Evolutionary conservation across 64 coral and sea anemone species (phyloP).

Genomic region (Cladopsammia gracilis): DNA sequence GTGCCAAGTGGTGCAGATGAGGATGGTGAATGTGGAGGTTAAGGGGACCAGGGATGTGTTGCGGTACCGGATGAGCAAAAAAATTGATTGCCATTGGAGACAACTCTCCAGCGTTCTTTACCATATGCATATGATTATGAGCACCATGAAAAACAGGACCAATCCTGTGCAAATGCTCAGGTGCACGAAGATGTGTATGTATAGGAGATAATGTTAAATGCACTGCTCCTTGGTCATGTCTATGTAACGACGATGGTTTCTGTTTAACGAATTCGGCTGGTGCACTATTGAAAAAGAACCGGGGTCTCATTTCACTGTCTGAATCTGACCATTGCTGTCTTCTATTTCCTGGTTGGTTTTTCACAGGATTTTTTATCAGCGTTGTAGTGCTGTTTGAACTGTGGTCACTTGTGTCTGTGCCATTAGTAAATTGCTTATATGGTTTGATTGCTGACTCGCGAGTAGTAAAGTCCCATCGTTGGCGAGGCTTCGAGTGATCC

Average conservation of each 20-base stretch:
- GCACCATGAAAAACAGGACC: neutral
- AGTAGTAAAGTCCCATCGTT: neutral
- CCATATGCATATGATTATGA: neutral
- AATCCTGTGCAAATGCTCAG: neutral
- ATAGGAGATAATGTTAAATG: neutral
- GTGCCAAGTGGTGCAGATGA: conserved; percentile 24
- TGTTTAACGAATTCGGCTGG: conserved; percentile 43
- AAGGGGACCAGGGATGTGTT: neutral
- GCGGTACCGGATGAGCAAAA: neutral
- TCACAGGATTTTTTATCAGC: neutral
- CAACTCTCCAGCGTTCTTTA: neutral
- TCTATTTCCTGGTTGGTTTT: conserved; percentile 5
- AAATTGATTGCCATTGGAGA: neutral
- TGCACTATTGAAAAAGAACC: conserved; percentile 45
- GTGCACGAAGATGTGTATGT: neutral
- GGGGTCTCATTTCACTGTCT: conserved; percentile 22
- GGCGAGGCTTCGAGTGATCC: conserved; percentile 24
- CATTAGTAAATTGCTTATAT: conserved; percentile 23
- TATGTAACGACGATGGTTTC: conserved; percentile 3
- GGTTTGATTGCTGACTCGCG: conserved; percentile 14
- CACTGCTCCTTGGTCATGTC: neutral
- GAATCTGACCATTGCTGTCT: conserved; percentile 8
- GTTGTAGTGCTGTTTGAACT: neutral
- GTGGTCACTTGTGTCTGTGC: neutral
- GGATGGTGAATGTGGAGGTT: neutral